phyloP scores from a whole-genome alignment of 2,797 vertebrate genomes.

The Trichosurus vulpecula region DNA sequence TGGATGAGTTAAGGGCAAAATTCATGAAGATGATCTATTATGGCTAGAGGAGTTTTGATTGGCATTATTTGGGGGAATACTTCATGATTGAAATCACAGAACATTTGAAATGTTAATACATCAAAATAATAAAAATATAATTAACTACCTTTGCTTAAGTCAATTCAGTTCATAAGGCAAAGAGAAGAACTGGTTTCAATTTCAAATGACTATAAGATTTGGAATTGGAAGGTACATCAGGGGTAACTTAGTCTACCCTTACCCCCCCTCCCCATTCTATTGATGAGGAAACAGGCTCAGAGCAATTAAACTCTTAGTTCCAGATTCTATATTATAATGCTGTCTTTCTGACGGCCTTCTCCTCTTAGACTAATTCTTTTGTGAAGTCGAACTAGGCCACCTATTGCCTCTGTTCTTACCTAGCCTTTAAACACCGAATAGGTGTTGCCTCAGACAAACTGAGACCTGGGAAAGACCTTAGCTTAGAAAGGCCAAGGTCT shows the following conservation, averaged over 20 bases:
- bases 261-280: neutral
- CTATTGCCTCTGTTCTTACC: too few species aligned
- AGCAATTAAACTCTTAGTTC: too few species aligned
- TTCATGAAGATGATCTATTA: neutral
- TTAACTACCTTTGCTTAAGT: neutral
- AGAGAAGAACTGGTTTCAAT: neutral
- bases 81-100: neutral
- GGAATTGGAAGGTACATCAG: neutral
- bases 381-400: too few species aligned
- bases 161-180: neutral
- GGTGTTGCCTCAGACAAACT: too few species aligned
- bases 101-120: neutral
- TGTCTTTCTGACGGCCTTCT: too few species aligned
- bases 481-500: too few species aligned
- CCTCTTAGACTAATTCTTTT: too few species aligned
- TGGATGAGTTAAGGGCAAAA: neutral
- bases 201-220: neutral
- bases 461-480: too few species aligned
- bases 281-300: neutral
- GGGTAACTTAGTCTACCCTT: neutral
- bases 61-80: neutral
- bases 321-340: too few species aligned
- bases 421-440: too few species aligned
- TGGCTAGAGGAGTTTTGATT: neutral
- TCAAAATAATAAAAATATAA: neutral